These are phyloP conservation scores for Acleris cristana DNA, from an alignment of 2,888 invertebrate species.

Conservation along the genomic window DNA sequence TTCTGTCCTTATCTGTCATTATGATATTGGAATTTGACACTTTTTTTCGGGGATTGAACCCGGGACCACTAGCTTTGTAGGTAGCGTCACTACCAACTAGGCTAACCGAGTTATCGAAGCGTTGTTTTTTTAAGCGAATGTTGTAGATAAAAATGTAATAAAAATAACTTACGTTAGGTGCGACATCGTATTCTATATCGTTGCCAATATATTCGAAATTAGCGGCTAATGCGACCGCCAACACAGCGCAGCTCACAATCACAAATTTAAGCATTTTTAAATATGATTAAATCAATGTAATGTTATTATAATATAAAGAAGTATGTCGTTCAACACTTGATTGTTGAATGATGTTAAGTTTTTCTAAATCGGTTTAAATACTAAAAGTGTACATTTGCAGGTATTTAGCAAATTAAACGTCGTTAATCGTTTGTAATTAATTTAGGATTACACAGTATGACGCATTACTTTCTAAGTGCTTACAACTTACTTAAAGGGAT, in stretches of 20 bases:
- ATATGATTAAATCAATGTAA: neutral
- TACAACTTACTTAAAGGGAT: too few relatives aligned
- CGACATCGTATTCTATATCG: conserved; percentile 24
- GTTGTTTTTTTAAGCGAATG: too few relatives aligned
- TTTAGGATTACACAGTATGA: too few relatives aligned
- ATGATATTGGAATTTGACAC: too few relatives aligned
- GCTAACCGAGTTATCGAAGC: too few relatives aligned
- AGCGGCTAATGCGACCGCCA: conserved; percentile 19
- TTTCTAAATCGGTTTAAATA: conserved; percentile 14
- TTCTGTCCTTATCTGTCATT: too few relatives aligned
- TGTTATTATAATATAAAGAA: neutral
- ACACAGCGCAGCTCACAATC: conserved; percentile 3
- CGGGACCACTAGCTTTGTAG: too few relatives aligned
- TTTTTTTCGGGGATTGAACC: too few relatives aligned
- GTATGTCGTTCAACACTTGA: neutral
- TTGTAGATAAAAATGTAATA: neutral
- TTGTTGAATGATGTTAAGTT: neutral
- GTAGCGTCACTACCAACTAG: too few relatives aligned
- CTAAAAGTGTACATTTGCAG: neutral
- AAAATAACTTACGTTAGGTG: conserved; percentile 24
- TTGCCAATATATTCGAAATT: conserved; percentile 26
- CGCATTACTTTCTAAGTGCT: too few relatives aligned
- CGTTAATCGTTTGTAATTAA: neutral
- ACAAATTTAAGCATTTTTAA: conserved; percentile 13
- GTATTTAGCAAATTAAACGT: conserved; percentile 18